Conservation (phyloP, 2,888 invertebrate species). For the Lordiphosa fenestrarum region DNA sequence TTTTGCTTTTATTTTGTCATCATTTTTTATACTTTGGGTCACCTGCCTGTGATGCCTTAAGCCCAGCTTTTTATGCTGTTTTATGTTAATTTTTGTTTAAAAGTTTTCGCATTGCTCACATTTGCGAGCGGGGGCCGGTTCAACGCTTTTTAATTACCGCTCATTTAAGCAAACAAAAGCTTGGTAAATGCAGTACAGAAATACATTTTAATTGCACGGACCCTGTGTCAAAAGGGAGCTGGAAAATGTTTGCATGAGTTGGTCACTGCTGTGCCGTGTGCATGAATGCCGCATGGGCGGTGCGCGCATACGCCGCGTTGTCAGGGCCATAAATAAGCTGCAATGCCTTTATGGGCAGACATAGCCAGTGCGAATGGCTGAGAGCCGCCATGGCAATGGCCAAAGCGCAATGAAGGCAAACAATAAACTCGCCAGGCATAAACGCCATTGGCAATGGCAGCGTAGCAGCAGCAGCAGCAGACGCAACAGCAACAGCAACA, state of each 20-base stretch:
- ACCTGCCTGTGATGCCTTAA: too few species aligned
- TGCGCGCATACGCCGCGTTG: conserved; percentile 31
- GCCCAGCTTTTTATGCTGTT: too few species aligned
- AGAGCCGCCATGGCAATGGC: conserved; percentile 14
- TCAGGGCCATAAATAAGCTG: conserved; percentile 54
- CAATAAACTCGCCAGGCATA: conserved; percentile 57
- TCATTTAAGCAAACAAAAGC: conserved; percentile 58
- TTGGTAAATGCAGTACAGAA: conserved; percentile 24
- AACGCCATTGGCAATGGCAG: conserved; percentile 48
- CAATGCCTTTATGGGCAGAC: conserved; percentile 47
- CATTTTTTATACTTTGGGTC: too few species aligned
- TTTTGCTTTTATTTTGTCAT: too few species aligned
- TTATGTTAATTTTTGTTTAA: background rate
- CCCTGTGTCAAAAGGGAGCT: conserved; percentile 6
- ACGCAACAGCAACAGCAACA: too few species aligned
- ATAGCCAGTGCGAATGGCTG: conserved; percentile 10
- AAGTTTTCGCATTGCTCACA: conserved; percentile 11
- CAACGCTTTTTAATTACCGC: conserved; percentile 58
- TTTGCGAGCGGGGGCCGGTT: background rate
- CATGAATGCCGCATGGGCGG: conserved; percentile 1
- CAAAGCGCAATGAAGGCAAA: conserved; percentile 47
- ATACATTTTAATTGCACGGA: conserved; percentile 49
- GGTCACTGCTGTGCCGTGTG: background rate
- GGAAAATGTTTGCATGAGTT: conserved; percentile 34
- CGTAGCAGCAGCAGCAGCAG: conserved; percentile 7